Evolutionary conservation across 2,797 vertebrate species (phyloP), one percentile per base, ranked within the genome.

Genomic region (Notamacropus eugenii): DNA sequence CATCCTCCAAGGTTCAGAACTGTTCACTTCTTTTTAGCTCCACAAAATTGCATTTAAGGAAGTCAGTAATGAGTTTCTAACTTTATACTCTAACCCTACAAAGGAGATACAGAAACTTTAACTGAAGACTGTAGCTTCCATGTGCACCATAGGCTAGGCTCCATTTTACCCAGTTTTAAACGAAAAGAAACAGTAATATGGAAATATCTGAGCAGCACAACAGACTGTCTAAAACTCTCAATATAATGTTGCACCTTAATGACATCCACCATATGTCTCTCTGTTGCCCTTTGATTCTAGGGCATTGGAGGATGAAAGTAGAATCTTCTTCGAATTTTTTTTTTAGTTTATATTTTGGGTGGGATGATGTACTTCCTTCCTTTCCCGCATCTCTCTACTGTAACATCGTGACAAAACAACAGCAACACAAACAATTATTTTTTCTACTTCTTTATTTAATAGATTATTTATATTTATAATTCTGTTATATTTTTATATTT

Each of bases 131-230:
- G 19, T 91, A 52, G 1, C 59, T 31, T 92, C 57, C 34, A 19
- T 16, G 52, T 11, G 54, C 56, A 31, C n/a, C 55, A 55, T 55
- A 55, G 40, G 55, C 52, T 56, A 91, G n/a, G 34, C 34, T 67
- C 34, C 34, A 46, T 93, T 95, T 92, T 82, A 93, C 92, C 67
- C 56, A 87, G 91, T 93, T 87, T 3, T 16, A 52, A 90, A 95
- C 54, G 31, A 46, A 40, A 95, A 31, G 31, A 56, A 93, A 74
- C 1, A 22, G 5, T n/a, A 40, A 14, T 74, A 19, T 74, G 34
- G 62, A 74, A 74, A 40, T 40, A 2, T 87, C 40, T 46, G 19
- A 87, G 74, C 40, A 46, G 74, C 40, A 82, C n/a, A 40, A 82
- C 67, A 82, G n/a, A 46, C 67, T 82, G 34, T 19, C 22, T 40